Percentiles rank a stretch among this genome's conserved stretches.
Evolutionary conservation across 2,888 invertebrate species (phyloP).

Genomic region (Perithous albicinctus): DNA sequence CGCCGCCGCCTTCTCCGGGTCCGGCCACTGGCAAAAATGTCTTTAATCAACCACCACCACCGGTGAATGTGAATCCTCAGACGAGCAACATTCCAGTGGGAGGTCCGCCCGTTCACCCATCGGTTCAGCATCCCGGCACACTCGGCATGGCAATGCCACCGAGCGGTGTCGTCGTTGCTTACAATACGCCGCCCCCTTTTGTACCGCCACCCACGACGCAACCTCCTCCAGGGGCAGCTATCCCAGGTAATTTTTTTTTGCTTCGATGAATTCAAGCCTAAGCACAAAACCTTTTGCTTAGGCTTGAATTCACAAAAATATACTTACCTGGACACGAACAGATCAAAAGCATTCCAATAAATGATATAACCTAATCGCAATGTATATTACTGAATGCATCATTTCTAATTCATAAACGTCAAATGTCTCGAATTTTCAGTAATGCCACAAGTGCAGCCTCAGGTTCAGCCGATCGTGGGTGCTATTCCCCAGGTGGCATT

Average conservation of each 20-base stretch:
- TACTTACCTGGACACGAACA: no score
- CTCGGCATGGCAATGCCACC: conserved; percentile 82
- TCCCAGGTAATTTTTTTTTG: conserved; percentile 78
- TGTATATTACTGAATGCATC: no score
- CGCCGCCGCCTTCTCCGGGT: conserved; percentile 85
- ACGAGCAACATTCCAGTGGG: conserved; percentile 81
- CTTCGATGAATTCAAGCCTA: no score
- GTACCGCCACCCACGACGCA: conserved; percentile 81
- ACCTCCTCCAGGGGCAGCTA: conserved; percentile 77
- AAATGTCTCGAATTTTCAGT: conserved; percentile 40
- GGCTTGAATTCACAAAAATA: no score
- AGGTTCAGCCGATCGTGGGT: conserved; percentile 57
- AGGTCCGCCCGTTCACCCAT: conserved; percentile 78
- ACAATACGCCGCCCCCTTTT: conserved; percentile 82
- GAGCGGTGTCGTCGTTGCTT: conserved; percentile 81
- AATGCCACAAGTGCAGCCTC: conserved; percentile 67
- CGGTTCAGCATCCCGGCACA: conserved; percentile 80
- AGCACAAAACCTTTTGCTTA: no score
- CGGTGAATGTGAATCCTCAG: conserved; percentile 76
- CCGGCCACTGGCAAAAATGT: conserved; percentile 79
- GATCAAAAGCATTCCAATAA: no score
- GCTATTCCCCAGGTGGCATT: conserved; percentile 71
- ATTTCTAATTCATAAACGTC: no score
- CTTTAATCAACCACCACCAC: conserved; percentile 80
- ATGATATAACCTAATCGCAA: no score